These are phyloP conservation scores for Cerceris rybyensis DNA, from an alignment of 2,888 invertebrate genomes.

Conservation along the genomic window DNA sequence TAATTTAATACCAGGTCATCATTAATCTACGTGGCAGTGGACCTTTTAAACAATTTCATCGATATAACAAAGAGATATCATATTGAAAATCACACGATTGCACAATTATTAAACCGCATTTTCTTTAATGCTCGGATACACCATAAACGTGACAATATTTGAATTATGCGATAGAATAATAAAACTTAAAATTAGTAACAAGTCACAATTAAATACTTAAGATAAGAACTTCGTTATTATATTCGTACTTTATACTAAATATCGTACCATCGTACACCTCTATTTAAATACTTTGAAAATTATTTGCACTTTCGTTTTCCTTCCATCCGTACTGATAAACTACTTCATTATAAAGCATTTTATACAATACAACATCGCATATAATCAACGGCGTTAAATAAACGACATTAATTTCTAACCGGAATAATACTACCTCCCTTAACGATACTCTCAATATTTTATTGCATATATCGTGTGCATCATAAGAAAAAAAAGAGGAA, in stretches of 20 bases:
- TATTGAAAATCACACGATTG: background rate
- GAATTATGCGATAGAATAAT: no score
- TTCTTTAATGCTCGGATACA: background rate
- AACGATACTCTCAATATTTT: background rate
- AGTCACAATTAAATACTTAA: no score
- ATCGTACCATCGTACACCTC: background rate
- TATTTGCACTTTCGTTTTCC: background rate
- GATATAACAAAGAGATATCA: no score
- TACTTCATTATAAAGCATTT: no score
- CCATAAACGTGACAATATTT: background rate
- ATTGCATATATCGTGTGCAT: background rate
- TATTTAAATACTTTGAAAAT: background rate
- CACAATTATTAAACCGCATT: background rate
- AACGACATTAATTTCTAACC: no score
- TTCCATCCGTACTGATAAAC: background rate
- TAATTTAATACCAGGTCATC: no score
- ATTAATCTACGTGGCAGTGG: no score
- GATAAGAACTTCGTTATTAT: background rate
- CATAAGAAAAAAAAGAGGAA: background rate
- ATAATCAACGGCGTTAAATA: no score
- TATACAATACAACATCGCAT: no score
- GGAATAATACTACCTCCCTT: no score
- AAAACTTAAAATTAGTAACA: no score
- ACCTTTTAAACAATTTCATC: no score
- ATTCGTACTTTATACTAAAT: background rate